Base-by-base conservation (phyloP, 2,888 invertebrate species). In the Myopa testacea region DNA sequence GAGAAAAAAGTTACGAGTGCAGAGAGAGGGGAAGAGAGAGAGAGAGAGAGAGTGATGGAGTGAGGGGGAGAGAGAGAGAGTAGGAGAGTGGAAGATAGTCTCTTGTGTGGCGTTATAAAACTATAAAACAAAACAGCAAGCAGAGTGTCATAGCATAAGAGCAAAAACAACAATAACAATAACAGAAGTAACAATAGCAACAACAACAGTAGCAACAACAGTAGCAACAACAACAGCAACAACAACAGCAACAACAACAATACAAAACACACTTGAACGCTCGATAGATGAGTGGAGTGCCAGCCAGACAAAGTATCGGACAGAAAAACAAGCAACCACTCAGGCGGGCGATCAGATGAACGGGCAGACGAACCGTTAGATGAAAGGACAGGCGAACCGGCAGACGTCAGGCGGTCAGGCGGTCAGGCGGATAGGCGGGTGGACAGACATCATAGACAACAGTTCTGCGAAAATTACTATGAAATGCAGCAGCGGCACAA, bases 111-210 rank as follows among this genome's bases (percentile, higher is more conserved):
- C 60, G 72, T 58, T 38, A 72, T 60, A 60, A 60, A 72, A 72
- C 38, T 72, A 40, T 58, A 60, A 72, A 72, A 60, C 72, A 72
- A 72, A 72, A 38, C 34, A 38, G 40, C 60, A 37, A 37, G 16
- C 34, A 6, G 58, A 72, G 60, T 58, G 60, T 72, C 38, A 14
- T 4, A 37, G 19, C 16, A 40, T n/a, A 37, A 19, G 10, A n/a
- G n/a, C 37, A 68, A 37, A n/a, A 68, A 10, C 10, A 26, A 16
- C 19, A 7, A n/a, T n/a, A 16, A n/a, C 40, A 19, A n/a, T 7
- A 45, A 12, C 45, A 19, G 50, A 19, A 50, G n/a, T 4, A 14
- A 19, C 16, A 19, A 19, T 6, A 58, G n/a, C n/a, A 19, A 58
- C 52, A 14, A 12, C 34, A n/a, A 63, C 62, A 63, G 12, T 12